These are phyloP conservation scores for Discoglossus pictus DNA, from an alignment of 2,797 vertebrate genomes.

Conservation along the genomic window DNA sequence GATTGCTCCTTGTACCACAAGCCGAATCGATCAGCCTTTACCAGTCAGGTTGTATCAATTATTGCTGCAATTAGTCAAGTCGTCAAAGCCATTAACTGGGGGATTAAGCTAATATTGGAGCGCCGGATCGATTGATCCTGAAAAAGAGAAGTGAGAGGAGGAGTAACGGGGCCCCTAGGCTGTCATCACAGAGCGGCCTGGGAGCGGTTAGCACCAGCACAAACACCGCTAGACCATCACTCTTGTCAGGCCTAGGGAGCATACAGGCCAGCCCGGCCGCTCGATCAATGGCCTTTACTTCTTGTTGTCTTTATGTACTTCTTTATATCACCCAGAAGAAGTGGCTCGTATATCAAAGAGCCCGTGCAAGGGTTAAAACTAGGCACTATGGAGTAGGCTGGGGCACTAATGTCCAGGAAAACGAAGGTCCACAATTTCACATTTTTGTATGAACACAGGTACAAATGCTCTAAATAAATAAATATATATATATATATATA, in stretches of 20 bases:
- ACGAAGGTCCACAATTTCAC: no score
- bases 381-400: no score
- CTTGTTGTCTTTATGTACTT: no score
- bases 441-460: no score
- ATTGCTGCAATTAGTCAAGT: slow-evolving; percentile 87
- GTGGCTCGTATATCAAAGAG: no score
- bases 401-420: slow-evolving; percentile 1
- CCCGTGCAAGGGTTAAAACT: no score
- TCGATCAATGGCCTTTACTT: slow-evolving; percentile 40
- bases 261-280: not conserved
- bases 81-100: slow-evolving; percentile 63
- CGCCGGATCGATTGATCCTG: slow-evolving; percentile 55
- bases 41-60: slow-evolving; percentile 86
- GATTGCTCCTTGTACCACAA: slow-evolving; percentile 76
- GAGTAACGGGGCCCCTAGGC: slow-evolving; percentile 52
- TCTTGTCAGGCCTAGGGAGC: slow-evolving; percentile 35
- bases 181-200: slow-evolving; percentile 35
- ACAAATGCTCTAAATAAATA: no score
- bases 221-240: slow-evolving; percentile 11
- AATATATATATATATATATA: no score
- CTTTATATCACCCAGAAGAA: no score
- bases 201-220: slow-evolving; percentile 23
- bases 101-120: slow-evolving; percentile 68
- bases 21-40: slow-evolving; percentile 80
- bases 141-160: slow-evolving; percentile 30